Evolutionary conservation across 2,797 vertebrate genomes (phyloP).

Genomic region (Neoniphon sammara): DNA sequence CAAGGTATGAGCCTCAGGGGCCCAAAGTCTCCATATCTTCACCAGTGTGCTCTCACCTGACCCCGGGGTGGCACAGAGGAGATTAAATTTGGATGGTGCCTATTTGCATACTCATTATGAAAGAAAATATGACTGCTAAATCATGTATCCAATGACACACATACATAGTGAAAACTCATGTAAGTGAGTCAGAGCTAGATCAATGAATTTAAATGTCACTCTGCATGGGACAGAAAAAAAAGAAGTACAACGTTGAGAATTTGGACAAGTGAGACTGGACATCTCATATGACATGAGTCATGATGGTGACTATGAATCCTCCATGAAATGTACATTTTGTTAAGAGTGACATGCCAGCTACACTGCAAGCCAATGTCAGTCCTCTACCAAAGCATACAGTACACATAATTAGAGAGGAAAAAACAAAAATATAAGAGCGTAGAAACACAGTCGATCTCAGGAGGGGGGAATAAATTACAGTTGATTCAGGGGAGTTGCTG

Average conservation of each 20-base stretch:
- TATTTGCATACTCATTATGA: slow-evolving; percentile 29
- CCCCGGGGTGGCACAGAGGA: not conserved
- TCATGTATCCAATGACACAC: not conserved
- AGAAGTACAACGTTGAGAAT: not conserved
- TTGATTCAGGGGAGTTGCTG: slow-evolving; percentile 35
- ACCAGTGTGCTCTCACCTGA: slow-evolving; percentile 21
- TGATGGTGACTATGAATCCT: not conserved
- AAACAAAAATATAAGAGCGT: not conserved
- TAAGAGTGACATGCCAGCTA: not conserved
- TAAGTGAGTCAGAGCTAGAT: not conserved
- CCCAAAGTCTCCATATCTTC: slow-evolving; percentile 8
- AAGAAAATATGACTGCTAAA: slow-evolving; percentile 10
- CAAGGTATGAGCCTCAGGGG: slow-evolving; percentile 18
- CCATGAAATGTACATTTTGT: slow-evolving; percentile 19
- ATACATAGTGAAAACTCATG: not conserved
- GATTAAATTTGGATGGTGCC: not conserved
- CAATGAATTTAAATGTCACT: slow-evolving; percentile 3
- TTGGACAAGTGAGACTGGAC: not conserved
- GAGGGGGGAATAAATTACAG: slow-evolving; percentile 27
- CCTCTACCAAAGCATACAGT: not conserved
- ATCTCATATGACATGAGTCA: not conserved
- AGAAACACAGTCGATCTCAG: slow-evolving; percentile 15
- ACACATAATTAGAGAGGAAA: slow-evolving; percentile 11
- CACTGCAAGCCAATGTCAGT: not conserved
- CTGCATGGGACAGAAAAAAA: not conserved